These are phyloP conservation scores for Brachionus rotundiformis DNA, from an alignment of 1,140 invertebrate genomes.

Conservation along the genomic window DNA sequence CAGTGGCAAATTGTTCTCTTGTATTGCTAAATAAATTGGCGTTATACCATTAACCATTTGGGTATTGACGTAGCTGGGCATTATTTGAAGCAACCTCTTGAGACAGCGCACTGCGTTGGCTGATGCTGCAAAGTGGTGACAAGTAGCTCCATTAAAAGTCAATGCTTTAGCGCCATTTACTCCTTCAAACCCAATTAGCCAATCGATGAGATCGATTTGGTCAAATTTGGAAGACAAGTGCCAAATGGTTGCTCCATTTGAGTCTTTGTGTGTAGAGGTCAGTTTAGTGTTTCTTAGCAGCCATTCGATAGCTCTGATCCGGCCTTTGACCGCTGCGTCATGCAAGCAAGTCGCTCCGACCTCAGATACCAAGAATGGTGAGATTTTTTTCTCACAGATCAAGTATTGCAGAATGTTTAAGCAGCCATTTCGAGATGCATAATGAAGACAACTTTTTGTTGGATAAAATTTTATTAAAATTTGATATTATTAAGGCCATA, in stretches of 20 bases:
- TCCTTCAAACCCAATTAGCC: constrained; percentile 19
- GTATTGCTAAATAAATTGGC: not conserved
- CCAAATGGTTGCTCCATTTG: not conserved
- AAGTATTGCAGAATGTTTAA: constrained; percentile 37
- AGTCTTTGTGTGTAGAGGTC: not conserved
- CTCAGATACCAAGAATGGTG: constrained; percentile 5
- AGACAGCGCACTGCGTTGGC: not conserved
- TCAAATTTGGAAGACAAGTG: constrained; percentile 25
- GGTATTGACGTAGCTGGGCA: not conserved
- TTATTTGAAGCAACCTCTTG: not conserved
- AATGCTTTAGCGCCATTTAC: not conserved
- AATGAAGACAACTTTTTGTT: constrained; percentile 36
- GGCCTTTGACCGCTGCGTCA: constrained; percentile 30
- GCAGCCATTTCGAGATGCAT: constrained; percentile 7
- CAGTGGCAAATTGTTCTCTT: constrained; percentile 3
- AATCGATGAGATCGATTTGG: constrained; percentile 19
- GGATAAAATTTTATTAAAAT: not conserved
- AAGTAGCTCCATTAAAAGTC: constrained; percentile 33
- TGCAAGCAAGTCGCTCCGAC: constrained; percentile 29
- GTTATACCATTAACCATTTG: constrained; percentile 42
- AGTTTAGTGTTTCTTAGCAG: not conserved
- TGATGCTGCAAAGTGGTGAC: constrained; percentile 28
- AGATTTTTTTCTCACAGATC: constrained; percentile 12
- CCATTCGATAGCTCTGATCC: constrained; percentile 8
- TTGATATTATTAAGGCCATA: not conserved